These are phyloP conservation scores for Rhynchonycteris naso DNA, from an alignment of 2,797 vertebrate species.

Conservation along the genomic window DNA sequence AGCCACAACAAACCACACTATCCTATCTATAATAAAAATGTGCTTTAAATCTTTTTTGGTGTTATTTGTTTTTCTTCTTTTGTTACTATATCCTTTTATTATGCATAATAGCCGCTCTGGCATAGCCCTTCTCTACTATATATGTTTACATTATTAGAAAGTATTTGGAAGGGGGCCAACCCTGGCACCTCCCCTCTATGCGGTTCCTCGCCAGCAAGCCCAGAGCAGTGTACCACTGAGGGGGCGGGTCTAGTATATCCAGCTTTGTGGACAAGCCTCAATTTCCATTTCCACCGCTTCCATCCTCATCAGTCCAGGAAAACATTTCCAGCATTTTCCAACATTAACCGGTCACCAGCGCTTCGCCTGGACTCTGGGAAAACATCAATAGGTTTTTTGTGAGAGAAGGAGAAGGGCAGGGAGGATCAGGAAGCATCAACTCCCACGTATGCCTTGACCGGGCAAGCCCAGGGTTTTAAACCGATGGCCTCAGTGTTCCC, in stretches of 20 bases:
- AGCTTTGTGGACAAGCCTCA: neutral
- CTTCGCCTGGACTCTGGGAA: no score
- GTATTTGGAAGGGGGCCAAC: neutral
- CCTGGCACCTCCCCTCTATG: neutral
- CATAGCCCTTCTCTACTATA: neutral
- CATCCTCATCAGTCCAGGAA: neutral
- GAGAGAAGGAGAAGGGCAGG: no score
- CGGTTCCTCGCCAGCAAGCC: neutral
- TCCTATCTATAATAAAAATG: constrained; percentile 83
- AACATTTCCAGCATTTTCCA: no score
- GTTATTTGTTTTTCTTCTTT: constrained; percentile 47
- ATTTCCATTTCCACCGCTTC: neutral
- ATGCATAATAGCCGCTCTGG: neutral
- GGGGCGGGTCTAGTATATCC: neutral
- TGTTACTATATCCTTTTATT: neutral
- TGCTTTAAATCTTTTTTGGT: constrained; percentile 72
- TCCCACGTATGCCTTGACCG: no score
- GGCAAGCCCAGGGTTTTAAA: no score
- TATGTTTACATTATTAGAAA: neutral
- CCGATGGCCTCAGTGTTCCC: no score
- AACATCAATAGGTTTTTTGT: no score
- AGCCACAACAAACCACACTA: constrained; percentile 73
- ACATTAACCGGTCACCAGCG: no score
- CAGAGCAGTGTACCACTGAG: neutral
- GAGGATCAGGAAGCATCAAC: no score